Evolutionary conservation across 2,113 vertebrate genomes (phyloP).

Genomic region (Pterocles orientalis): DNA sequence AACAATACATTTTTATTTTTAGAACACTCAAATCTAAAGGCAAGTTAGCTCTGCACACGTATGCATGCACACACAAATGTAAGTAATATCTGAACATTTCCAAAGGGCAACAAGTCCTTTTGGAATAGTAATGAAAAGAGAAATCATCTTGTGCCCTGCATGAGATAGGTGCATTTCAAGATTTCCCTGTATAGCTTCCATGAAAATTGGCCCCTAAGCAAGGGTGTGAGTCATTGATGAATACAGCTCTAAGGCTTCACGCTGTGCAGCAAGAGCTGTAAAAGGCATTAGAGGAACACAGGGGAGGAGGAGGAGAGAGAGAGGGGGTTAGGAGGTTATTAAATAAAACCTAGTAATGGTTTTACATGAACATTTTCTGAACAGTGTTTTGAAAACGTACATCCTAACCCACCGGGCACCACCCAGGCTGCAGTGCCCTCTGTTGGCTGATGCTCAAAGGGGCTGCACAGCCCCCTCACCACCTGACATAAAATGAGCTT

Average conservation of each 20-base stretch:
- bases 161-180: slow-evolving; percentile 72
- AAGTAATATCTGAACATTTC: slow-evolving; percentile 64
- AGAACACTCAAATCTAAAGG: slow-evolving; percentile 38
- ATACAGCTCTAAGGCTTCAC: slow-evolving; percentile 67
- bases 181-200: slow-evolving; percentile 68
- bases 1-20: slow-evolving; percentile 55
- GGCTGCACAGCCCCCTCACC: background rate
- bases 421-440: background rate
- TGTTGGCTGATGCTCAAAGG: background rate
- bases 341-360: slow-evolving; percentile 68
- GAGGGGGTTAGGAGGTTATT: slow-evolving; percentile 67
- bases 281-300: slow-evolving; percentile 75
- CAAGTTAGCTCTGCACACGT: slow-evolving; percentile 43
- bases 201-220: slow-evolving; percentile 75
- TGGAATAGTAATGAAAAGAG: slow-evolving; percentile 73
- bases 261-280: slow-evolving; percentile 68
- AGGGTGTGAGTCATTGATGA: slow-evolving; percentile 75
- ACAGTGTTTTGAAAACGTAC: slow-evolving; percentile 31
- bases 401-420: slow-evolving; percentile 1
- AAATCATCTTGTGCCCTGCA: slow-evolving; percentile 73
- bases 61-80: slow-evolving; percentile 37
- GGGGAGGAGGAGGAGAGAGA: slow-evolving; percentile 70
- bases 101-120: slow-evolving; percentile 70
- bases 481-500: background rate
- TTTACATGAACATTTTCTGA: slow-evolving; percentile 53